These are phyloP conservation scores for Adelosebastes latens DNA, from an alignment of 2,797 vertebrate genomes.

Conservation along the genomic window DNA sequence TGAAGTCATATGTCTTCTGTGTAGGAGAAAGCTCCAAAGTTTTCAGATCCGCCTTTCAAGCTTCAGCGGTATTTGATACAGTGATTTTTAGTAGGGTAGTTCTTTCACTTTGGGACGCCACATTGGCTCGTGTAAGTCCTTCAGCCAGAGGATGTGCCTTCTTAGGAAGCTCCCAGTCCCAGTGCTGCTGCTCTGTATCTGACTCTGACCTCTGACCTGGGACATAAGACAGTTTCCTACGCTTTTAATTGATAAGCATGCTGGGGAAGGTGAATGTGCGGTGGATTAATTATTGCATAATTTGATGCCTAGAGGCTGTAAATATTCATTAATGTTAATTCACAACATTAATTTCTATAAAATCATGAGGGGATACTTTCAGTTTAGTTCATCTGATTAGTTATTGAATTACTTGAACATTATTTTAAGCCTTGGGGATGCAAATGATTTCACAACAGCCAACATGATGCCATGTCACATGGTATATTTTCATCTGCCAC, in stretches of 20 bases:
- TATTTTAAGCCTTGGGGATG: background rate
- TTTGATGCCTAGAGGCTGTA: background rate
- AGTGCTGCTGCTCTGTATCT: background rate
- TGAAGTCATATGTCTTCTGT: background rate
- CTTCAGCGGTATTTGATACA: background rate
- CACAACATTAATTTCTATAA: background rate
- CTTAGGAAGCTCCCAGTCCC: background rate
- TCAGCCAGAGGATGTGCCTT: background rate
- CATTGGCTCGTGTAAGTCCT: background rate
- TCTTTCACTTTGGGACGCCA: background rate
- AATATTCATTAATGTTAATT: constrained; percentile 7
- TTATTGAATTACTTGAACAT: background rate
- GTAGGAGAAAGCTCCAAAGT: background rate
- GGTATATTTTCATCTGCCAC: background rate
- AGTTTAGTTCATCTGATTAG: background rate
- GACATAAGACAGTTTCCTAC: background rate
- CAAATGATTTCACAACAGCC: background rate
- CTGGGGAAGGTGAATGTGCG: background rate
- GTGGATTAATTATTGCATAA: background rate
- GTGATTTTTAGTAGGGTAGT: no score
- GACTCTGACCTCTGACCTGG: background rate
- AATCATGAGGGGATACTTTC: background rate
- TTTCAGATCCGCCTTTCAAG: background rate
- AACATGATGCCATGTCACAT: background rate
- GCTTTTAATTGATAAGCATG: background rate